A percentile compares a stretch with the other conserved stretches of the same genome.
phyloP scores from a whole-genome alignment of 2,888 invertebrate species.

The Dolichopus griseipennis region DNA sequence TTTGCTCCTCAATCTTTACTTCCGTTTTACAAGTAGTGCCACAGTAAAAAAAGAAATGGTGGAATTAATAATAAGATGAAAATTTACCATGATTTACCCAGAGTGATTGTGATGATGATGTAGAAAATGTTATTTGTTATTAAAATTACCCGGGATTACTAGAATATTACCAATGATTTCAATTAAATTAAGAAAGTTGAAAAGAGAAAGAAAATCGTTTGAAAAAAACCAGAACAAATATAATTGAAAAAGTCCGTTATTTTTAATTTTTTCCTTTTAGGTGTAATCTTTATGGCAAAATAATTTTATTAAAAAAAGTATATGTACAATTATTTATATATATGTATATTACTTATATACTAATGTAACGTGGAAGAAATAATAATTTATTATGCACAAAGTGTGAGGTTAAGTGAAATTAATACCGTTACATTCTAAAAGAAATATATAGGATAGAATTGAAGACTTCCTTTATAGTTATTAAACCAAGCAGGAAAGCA shows the following conservation, averaged over 20 bases:
- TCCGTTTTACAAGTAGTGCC: neutral
- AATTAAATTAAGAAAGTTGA: neutral
- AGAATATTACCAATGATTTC: neutral
- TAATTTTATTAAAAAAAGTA: constrained; percentile 1
- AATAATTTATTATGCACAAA: neutral
- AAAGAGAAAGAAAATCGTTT: neutral
- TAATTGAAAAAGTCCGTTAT: neutral
- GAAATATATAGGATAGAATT: neutral
- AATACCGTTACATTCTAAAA: neutral
- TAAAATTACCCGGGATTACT: neutral
- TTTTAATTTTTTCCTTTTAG: neutral
- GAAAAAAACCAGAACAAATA: neutral
- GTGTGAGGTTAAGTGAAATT: constrained; percentile 4
- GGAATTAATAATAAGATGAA: neutral
- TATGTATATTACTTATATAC: neutral
- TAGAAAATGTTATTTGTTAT: neutral
- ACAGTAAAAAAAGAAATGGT: neutral
- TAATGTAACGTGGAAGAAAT: neutral
- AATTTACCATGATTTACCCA: neutral
- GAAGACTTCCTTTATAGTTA: too few species aligned
- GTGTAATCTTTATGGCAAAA: constrained; percentile 8
- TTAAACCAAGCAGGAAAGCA: too few species aligned
- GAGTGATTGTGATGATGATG: neutral
- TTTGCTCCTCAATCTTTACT: neutral
- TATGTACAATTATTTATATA: neutral